Conservation (phyloP, 2,797 vertebrate species). For the Eupleurogrammus muticus region DNA sequence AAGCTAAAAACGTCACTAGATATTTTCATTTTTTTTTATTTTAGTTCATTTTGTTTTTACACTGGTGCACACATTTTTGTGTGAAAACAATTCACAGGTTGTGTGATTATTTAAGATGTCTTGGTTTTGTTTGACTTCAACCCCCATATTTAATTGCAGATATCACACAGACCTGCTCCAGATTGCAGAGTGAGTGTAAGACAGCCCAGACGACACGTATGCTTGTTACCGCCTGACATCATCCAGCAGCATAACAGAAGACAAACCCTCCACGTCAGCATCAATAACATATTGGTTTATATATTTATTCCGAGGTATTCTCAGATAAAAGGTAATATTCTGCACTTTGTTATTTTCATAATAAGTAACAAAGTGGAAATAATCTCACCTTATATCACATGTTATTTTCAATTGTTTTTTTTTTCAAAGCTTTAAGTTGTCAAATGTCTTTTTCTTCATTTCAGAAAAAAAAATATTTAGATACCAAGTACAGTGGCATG, state of each 20-base stretch:
- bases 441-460: no score
- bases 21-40: neutral
- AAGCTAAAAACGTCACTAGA: neutral
- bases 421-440: no score
- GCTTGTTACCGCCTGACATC: conserved; percentile 13
- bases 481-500: neutral
- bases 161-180: conserved; percentile 37
- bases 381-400: neutral
- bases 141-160: conserved; percentile 44
- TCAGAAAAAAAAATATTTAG: neutral
- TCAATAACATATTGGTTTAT: neutral
- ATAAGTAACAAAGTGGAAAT: neutral
- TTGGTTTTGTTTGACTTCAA: conserved; percentile 3
- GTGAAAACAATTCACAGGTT: neutral
- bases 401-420: conserved; percentile 1
- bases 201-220: no score
- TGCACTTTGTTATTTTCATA: conserved; percentile 8
- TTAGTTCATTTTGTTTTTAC: neutral
- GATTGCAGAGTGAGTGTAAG: conserved; percentile 32
- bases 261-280: neutral
- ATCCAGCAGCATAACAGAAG: conserved; percentile 6
- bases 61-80: neutral
- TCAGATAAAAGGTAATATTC: conserved; percentile 12
- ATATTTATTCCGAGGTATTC: conserved; percentile 8
- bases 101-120: neutral